Base-by-base conservation (phyloP, 92 coral and sea anemone genomes). In the Pocillopora grandis region DNA sequence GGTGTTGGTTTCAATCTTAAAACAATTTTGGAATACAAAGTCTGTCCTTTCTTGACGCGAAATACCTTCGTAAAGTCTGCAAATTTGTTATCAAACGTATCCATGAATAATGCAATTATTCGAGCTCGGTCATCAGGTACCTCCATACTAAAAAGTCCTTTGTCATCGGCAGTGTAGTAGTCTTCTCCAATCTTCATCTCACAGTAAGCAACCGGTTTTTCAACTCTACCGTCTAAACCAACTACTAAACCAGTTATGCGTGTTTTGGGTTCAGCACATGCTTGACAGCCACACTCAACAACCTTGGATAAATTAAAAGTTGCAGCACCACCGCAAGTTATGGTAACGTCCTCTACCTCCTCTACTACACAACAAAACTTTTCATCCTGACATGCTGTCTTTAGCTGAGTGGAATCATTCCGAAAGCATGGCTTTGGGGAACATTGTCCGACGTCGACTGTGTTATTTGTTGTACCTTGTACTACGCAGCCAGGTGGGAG, bases 271-370 rank as follows among this genome's bases (percentile, higher is more conserved):
- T 49, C 9, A 20, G 12, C 36, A 23, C 84, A 80, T 21, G 48
- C 59, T 23, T 80, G 75, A 55, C 84, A 80, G 19, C 76, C 84
- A 80, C 84, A 80, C 15, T 67, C 76, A 2, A 67, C 7, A n/a
- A 56, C 84, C 59, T 20, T 56, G 17, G 84, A 56, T 19, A 80
- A 16, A 49, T 2, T 52, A 55, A 80, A 80, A 2, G 75, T 67
- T 19, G 56, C 66, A 55, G 75, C 27, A 35, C 76, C 67, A 10
- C 75, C 76, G 16, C 84, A 80, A 52, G 21, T 67, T 20, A 80
- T 57, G 17, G 75, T 55, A 8, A 80, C 84, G 5, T 80, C 75
- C 0, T n/a, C 55, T 1, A 23, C 65, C 57, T 31, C 67, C 75
- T 42, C 57, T 8, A 35, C 66, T 23, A 35, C 33, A 1, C 84